Evolutionary conservation across 1,140 invertebrate genomes (phyloP).

Genomic region (Acromyrmex heyeri): DNA sequence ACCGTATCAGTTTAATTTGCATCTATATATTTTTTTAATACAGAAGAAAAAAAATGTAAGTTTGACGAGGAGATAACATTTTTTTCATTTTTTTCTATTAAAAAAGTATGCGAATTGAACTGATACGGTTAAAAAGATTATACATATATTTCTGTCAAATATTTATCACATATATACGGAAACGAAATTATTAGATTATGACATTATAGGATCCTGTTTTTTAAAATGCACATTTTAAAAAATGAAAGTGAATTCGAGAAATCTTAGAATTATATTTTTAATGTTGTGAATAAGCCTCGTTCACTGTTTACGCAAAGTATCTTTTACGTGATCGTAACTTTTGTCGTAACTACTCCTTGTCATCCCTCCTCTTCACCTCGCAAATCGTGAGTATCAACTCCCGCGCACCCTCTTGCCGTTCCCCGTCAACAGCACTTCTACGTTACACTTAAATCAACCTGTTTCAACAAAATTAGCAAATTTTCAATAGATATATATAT

Average conservation of each 20-base stretch:
- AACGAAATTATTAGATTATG: background rate
- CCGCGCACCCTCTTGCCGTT: background rate
- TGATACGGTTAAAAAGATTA: background rate
- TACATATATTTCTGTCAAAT: background rate
- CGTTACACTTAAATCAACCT: conserved; percentile 30
- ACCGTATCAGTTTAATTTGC: background rate
- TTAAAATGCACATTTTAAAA: background rate
- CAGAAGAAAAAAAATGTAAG: background rate
- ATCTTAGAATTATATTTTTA: background rate
- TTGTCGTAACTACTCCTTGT: background rate
- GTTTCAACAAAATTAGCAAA: conserved; percentile 80
- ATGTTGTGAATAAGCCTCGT: background rate
- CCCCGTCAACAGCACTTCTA: background rate
- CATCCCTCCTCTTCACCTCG: background rate
- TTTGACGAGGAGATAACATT: too few relatives aligned
- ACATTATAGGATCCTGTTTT: background rate
- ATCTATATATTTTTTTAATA: background rate
- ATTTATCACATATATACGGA: background rate
- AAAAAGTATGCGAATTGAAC: too few relatives aligned
- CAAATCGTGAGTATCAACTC: conserved; percentile 4
- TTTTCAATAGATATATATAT: conserved; percentile 81
- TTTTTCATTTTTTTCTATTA: too few relatives aligned
- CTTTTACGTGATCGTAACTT: conserved; percentile 5
- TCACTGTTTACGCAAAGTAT: conserved; percentile 1
- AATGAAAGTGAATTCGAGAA: background rate